Evolutionary conservation across 2,797 vertebrate genomes (phyloP).

Genomic region (Eurystomus glaucurus): DNA sequence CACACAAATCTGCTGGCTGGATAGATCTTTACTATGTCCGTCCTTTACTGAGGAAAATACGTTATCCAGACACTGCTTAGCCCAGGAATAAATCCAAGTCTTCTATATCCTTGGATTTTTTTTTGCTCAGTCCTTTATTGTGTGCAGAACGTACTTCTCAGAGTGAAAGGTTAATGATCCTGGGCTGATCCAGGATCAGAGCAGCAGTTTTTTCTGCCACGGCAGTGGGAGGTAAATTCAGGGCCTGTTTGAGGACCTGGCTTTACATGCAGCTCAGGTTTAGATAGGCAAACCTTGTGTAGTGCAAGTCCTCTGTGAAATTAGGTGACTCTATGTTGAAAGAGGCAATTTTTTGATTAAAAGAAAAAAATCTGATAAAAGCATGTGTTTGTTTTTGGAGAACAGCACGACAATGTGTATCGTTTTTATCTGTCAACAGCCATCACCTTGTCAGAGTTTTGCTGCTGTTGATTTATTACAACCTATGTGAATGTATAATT

Average conservation of each 20-base stretch:
- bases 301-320: constrained; percentile 73
- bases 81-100: constrained; percentile 15
- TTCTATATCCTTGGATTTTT: neutral
- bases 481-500: constrained; percentile 78
- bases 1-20: neutral
- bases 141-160: neutral
- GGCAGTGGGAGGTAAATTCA: neutral
- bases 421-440: constrained; percentile 81
- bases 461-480: constrained; percentile 82
- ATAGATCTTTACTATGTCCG: neutral
- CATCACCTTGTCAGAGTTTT: constrained; percentile 81
- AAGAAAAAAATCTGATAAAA: constrained; percentile 79
- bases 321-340: constrained; percentile 68
- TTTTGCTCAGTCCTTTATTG: neutral
- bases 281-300: constrained; percentile 11
- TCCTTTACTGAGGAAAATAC: neutral
- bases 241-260: neutral
- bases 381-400: constrained; percentile 79
- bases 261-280: constrained; percentile 64
- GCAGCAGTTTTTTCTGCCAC: neutral
- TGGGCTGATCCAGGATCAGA: neutral
- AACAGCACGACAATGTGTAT: constrained; percentile 63
- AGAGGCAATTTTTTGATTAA: constrained; percentile 82
- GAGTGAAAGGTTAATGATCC: constrained; percentile 14
- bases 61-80: neutral